These are phyloP conservation scores for Apis mellifera DNA, from an alignment of 1,140 invertebrate species.

Conservation along the genomic window Amel_HAv3.1 CM009937.2:10239501-10240000, in stretches of 20 bases:
- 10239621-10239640: no score
- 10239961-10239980: background rate
- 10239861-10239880: conserved; percentile 55
- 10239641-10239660: background rate
- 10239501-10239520: conserved; percentile 53
- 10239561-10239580: background rate
- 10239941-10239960: conserved; percentile 22
- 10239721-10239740: background rate
- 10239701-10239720: conserved; percentile 35
- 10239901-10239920: background rate
- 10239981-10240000: background rate
- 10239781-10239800: conserved; percentile 24
- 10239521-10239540: conserved; percentile 63
- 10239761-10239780: conserved; percentile 39
- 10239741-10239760: conserved; percentile 24
- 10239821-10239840: background rate
- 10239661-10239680: conserved; percentile 21
- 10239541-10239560: conserved; percentile 35
- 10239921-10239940: background rate
- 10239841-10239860: conserved; percentile 11
- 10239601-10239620: background rate
- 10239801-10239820: background rate
- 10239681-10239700: conserved; percentile 29
- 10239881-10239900: background rate
- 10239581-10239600: background rate